Evolutionary conservation across 2,113 vertebrate genomes (phyloP), one percentile per base, ranked within the genome.

Genomic region (Austrofundulus limnaeus): DNA sequence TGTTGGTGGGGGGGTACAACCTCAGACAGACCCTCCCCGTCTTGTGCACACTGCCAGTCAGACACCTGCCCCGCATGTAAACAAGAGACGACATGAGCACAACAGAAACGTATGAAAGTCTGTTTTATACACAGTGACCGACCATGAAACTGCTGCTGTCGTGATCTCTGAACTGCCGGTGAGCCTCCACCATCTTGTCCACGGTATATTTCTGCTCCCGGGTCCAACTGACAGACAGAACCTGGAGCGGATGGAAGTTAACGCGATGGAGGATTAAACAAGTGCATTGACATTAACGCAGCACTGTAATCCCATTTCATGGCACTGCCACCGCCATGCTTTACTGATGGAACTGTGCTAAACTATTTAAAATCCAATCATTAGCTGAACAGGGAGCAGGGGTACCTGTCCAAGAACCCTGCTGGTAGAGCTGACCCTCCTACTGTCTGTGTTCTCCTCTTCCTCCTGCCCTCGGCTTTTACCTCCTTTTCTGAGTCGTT

Each of bases 401-500:
- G 4, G 2, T 83, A 92, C 91, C 88, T 87, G 90, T 55, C 70
- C 75, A 25, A 78, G 70, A 42, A 90, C 54, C 87, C 90, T 94
- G 78, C 92, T 93, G 87, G 93, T 95, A 10, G 95, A 95, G 67
- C 93, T 94, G 66, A 97, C 92, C 2, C 87, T 91, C 78, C 92
- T 94, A 69, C 83, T 92, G 58, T 94, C 92, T 62, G 83, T 41
- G 64, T 8, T 74, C 72, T 91, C 88, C 72, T 93, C 90, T 10
- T 94, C 94, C 59, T 94, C 94, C 86, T 48, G 77, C 16, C 28
- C 75, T 87, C 92, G 78, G 52, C 91, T 91, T 77, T 94, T 96
- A 38, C 92, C 87, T 65, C 94, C 96, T 91, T 97, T 98, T 81
- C 92, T 88, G 68, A 98, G 92, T 31, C 95, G 89, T 79, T 97